Conservation (phyloP, 2,888 invertebrate genomes). For the Drosophila maculinotata region DNA sequence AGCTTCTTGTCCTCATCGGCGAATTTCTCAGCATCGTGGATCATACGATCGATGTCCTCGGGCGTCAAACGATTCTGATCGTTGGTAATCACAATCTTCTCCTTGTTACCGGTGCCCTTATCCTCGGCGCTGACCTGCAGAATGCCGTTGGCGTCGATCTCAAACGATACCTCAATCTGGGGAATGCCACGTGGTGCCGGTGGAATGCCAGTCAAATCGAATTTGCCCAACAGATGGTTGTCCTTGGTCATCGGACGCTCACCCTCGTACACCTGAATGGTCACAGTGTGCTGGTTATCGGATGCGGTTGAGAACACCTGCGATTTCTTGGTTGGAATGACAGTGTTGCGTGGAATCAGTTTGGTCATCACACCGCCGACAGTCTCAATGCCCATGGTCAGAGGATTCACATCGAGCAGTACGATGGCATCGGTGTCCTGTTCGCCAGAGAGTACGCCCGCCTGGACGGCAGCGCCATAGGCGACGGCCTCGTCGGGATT, state of each 20-base stretch:
- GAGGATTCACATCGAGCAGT: slow-evolving; percentile 98
- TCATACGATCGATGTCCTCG: slow-evolving; percentile 99
- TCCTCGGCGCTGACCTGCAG: slow-evolving; percentile 99
- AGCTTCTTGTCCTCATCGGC: slow-evolving; percentile 99
- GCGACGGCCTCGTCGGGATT: slow-evolving; percentile 99
- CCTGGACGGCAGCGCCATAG: slow-evolving; percentile 99
- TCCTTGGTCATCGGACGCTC: slow-evolving; percentile 99
- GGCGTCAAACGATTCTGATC: slow-evolving; percentile 98
- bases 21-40: slow-evolving; percentile 99
- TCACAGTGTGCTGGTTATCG: slow-evolving; percentile 99
- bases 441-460: slow-evolving; percentile 97
- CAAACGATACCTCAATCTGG: slow-evolving; percentile 97
- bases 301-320: slow-evolving; percentile 99
- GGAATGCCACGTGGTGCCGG: slow-evolving; percentile 97
- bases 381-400: slow-evolving; percentile 99
- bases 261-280: slow-evolving; percentile 99
- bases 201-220: slow-evolving; percentile 98
- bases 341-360: slow-evolving; percentile 98
- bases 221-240: slow-evolving; percentile 99
- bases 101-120: slow-evolving; percentile 99
- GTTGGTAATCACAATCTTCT: slow-evolving; percentile 99
- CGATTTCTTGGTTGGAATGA: slow-evolving; percentile 99
- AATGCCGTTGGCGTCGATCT: slow-evolving; percentile 97
- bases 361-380: slow-evolving; percentile 99
- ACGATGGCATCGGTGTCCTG: slow-evolving; percentile 98